Base-by-base conservation (phyloP, 2,888 invertebrate genomes). In the Apeira syringaria region DNA sequence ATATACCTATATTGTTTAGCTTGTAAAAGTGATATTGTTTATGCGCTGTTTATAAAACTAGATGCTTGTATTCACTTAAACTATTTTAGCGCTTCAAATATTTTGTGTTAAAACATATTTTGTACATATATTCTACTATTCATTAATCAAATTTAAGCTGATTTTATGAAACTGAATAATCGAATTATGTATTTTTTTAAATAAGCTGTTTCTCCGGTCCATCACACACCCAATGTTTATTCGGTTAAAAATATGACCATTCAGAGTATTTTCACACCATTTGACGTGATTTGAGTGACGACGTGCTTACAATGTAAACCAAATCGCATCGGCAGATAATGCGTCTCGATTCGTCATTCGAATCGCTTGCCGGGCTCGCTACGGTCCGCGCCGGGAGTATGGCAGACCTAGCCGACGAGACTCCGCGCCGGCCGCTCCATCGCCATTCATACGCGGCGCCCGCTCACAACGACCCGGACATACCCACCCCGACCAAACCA, bases 331-430 rank as follows among this genome's bases (percentile, higher is more conserved):
- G 7, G 31, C 86, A 96, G 96, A 92, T 96, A 42, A 95, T 96
- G 95, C 92, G 94, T 42, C 91, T 95, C 78, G 96, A 96, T 74
- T 93, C 94, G 29, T 94, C 95, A 41, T 93, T 94, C 87, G 96
- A 96, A 76, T 94, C 95, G 17, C 83, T 95, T 52, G 79, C 91
- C 18, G 94, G 94, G 32, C 93, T 96, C 13, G 77, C 70, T 0
- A 66, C 92, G 56, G 93, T 93, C 9, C 93, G 96, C 18, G 96
- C 96, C 15, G 96, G 96, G 75, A 96, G 96, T 73, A 96, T 96
- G 60, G 94, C 94, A 10, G 96, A 96, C 84, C 82, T 96, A 7
- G 96, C 94, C 64, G 94, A 94, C 52, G 94, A 95, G 48, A 74
- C 68, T 1, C 77, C 80, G 15, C 77, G 86, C 4, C 83, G 86